Evolutionary conservation across 2,888 invertebrate genomes (phyloP), one percentile per base, ranked within the genome.

Genomic region (Panzeria rudis): DNA sequence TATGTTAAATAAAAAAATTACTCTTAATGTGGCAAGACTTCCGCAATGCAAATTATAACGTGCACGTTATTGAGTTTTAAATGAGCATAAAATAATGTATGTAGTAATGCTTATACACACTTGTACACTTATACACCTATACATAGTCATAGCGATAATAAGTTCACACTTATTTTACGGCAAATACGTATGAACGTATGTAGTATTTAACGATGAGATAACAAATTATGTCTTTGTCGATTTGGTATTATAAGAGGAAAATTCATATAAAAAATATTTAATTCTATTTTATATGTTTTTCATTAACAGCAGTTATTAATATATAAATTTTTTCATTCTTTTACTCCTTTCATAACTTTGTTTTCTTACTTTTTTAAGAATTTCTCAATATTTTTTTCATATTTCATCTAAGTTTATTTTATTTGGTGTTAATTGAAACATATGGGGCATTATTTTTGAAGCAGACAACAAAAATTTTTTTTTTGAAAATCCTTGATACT

Each of bases 11-110:
- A 38, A 76, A 75, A 54, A 64, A 59, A 68, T 44, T 69, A 41
- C 56, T 47, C 41, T 78, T 72, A 81, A 81, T 84, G 76, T 81
- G 79, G 84, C 81, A 81, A 81, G 69, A 81, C 81, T 85, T 85
- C 81, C 81, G 81, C 66, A 81, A 81, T 81, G 84, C 72, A 81
- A 85, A 78, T 85, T 85, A 85, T 73, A 69, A 64, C 50, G 73
- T 68, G 35, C 81, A 78, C 84, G 64, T 68, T 78, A 85, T 81
- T 76, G 52, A 50, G 62, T 77, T 81, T 79, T 79, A 79, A 75
- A 75, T 76, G 69, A 84, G 75, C 54, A 75, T 73, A 71, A 69
- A 62, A 69, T 71, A 35, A 71, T 71, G n/a, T 50, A 17, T 13
- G 62, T 54, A 69, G 35, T 71, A 50, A 56, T 59, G 8, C 8